These are phyloP conservation scores for Camptogramma bilineatum DNA, from an alignment of 2,888 invertebrate species.

Conservation along the genomic window DNA sequence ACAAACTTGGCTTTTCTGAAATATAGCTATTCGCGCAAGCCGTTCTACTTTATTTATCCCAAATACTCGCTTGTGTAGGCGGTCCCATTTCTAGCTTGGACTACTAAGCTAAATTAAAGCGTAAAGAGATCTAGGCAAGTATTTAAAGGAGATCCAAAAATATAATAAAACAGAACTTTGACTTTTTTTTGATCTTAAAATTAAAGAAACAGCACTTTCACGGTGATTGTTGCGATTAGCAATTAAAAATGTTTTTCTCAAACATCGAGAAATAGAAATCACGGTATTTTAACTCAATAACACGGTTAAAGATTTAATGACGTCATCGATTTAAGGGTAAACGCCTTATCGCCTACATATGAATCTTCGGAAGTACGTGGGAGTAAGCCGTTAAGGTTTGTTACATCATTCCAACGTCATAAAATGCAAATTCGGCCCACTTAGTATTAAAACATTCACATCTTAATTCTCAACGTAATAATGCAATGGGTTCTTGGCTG, in stretches of 20 bases:
- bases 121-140: conserved; percentile 23
- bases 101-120: conserved; percentile 40
- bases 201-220: conserved; percentile 15
- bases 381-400: conserved; percentile 65
- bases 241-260: conserved; percentile 13
- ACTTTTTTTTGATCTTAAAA: conserved; percentile 12
- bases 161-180: conserved; percentile 25
- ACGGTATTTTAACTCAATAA: conserved; percentile 15
- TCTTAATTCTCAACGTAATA: conserved; percentile 41
- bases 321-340: conserved; percentile 66
- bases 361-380: conserved; percentile 60
- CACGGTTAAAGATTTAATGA: conserved; percentile 29
- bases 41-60: conserved; percentile 41
- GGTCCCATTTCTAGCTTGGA: conserved; percentile 40
- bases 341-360: conserved; percentile 62
- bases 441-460: conserved; percentile 33
- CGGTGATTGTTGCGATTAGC: conserved; percentile 1
- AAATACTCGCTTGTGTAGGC: conserved; percentile 41
- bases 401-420: conserved; percentile 64
- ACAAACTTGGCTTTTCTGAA: conserved; percentile 24
- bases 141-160: conserved; percentile 21
- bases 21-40: conserved; percentile 36
- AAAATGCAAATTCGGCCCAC: conserved; percentile 45
- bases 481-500: conserved; percentile 32
- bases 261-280: conserved; percentile 19